Conservation (phyloP, 2,113 vertebrate genomes). For the Rhynchomys soricoides region DNA sequence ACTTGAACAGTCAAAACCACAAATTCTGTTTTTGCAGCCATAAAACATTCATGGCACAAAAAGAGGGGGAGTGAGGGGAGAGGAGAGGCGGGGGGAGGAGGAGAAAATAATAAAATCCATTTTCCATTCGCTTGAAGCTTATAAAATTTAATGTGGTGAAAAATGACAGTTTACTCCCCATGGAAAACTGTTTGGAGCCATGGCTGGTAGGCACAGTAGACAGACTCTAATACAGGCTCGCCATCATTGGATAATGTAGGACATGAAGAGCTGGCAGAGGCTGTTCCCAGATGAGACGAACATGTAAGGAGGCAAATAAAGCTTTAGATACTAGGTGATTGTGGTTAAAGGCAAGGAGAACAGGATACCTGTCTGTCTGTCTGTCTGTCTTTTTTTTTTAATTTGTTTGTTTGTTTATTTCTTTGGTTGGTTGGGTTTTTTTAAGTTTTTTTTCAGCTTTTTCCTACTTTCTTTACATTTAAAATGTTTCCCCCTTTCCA, state of each 20-base stretch:
- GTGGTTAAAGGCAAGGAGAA: not conserved
- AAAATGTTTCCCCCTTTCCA: too few species aligned
- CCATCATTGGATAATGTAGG: not conserved
- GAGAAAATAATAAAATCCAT: conserved; percentile 87
- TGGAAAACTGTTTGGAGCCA: conserved; percentile 85
- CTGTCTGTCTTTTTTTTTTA: too few species aligned
- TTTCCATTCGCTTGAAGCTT: conserved; percentile 96
- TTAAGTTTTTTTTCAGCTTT: too few species aligned
- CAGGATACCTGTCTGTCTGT: not conserved
- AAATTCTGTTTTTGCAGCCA: conserved; percentile 93
- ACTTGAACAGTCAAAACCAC: conserved; percentile 92
- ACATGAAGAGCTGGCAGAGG: not conserved
- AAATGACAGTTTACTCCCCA: conserved; percentile 90
- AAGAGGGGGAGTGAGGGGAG: conserved; percentile 76
- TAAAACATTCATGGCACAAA: conserved; percentile 90
- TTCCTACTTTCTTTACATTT: too few species aligned
- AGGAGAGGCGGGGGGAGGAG: conserved; percentile 43
- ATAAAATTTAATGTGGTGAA: conserved; percentile 95
- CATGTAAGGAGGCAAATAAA: not conserved
- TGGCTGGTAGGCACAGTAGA: conserved; percentile 44
- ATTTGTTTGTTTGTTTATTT: too few species aligned
- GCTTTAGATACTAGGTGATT: not conserved
- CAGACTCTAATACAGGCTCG: conserved; percentile 11
- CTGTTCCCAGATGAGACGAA: not conserved
- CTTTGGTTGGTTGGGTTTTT: too few species aligned